These are phyloP conservation scores for Zonitis immaculata DNA, from an alignment of 2,888 invertebrate genomes.

Conservation along the genomic window DNA sequence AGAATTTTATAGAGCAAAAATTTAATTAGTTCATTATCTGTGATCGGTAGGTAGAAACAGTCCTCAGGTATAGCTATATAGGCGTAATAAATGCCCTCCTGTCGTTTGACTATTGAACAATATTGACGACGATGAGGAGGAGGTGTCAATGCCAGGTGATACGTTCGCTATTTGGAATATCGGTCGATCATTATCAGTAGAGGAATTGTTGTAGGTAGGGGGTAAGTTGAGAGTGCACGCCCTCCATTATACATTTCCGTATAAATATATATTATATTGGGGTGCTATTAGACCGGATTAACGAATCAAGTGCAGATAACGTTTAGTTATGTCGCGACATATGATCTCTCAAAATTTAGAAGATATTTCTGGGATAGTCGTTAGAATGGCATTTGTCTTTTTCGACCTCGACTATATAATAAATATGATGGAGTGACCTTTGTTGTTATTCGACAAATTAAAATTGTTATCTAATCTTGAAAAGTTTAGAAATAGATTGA, in stretches of 20 bases:
- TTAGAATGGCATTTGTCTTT: constrained; percentile 4
- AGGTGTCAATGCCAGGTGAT: constrained; percentile 23
- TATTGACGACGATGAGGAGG: constrained; percentile 14
- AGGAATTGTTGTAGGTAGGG: neutral
- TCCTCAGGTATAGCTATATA: neutral
- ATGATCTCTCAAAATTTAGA: too few relatives aligned
- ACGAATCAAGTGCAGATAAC: constrained; percentile 27
- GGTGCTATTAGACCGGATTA: constrained; percentile 12
- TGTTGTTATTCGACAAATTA: too few relatives aligned
- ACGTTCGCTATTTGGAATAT: constrained; percentile 5
- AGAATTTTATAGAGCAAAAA: too few relatives aligned
- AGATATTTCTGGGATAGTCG: too few relatives aligned
- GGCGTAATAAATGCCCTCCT: neutral
- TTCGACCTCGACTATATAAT: too few relatives aligned
- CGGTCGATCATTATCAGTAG: neutral
- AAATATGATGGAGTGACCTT: too few relatives aligned
- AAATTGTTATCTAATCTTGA: too few relatives aligned
- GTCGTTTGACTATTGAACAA: neutral
- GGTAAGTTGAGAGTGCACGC: constrained; percentile 7
- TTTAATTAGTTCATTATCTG: too few relatives aligned
- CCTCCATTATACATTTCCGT: constrained; percentile 15
- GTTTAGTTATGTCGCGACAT: too few relatives aligned
- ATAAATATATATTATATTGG: neutral
- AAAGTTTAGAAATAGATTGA: too few relatives aligned
- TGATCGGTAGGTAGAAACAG: too few relatives aligned